A percentile compares a stretch with the other conserved stretches of the same genome.
Conservation (phyloP, 2,113 vertebrate genomes). For the Paracanthobrama guichenoti region DNA sequence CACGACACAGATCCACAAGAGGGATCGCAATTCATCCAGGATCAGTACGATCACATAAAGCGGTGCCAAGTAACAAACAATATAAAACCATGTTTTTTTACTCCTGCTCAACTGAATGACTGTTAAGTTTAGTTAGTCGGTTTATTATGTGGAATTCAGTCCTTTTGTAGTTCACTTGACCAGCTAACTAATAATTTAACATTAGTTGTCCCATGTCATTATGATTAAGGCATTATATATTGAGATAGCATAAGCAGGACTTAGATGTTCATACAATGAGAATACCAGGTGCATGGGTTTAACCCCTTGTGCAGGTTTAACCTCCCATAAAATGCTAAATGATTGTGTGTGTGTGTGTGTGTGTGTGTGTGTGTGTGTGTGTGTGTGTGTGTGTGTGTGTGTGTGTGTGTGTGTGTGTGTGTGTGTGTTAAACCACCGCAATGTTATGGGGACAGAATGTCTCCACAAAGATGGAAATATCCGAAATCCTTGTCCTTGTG, state of each 20-base stretch:
- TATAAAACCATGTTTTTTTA: not conserved
- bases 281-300: not conserved
- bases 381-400: too few species aligned
- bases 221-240: not conserved
- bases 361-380: too few species aligned
- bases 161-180: not conserved
- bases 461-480: too few species aligned
- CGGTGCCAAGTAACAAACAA: not conserved
- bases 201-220: not conserved
- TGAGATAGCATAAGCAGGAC: not conserved
- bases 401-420: too few species aligned
- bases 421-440: too few species aligned
- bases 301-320: not conserved
- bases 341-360: too few species aligned
- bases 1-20: constrained; percentile 6
- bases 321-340: not conserved
- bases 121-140: not conserved
- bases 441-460: too few species aligned
- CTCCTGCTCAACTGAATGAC: not conserved
- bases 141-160: not conserved
- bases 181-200: not conserved
- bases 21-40: not conserved
- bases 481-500: too few species aligned
- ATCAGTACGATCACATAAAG: constrained; percentile 2
- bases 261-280: not conserved